Evolutionary conservation across 2,113 vertebrate genomes (phyloP).

Genomic region (Toxotes chatareus): DNA sequence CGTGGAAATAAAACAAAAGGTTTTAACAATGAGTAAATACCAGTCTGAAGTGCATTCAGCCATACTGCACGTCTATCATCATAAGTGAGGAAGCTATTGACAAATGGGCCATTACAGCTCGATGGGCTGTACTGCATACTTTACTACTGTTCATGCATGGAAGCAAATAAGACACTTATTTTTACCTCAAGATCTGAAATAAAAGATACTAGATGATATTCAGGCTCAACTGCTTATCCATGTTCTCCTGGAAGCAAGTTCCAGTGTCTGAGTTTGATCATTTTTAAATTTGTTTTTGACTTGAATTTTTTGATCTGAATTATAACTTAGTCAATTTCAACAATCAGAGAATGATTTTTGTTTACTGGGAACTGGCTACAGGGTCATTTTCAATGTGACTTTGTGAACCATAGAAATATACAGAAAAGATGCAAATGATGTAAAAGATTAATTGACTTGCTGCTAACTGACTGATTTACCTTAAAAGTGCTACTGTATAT

Average conservation of each 20-base stretch:
- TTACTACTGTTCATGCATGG: not conserved
- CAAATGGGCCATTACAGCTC: not conserved
- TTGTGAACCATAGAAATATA: too few species aligned
- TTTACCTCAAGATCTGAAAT: not conserved
- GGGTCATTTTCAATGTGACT: too few species aligned
- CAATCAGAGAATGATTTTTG: too few species aligned
- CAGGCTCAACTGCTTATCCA: too few species aligned
- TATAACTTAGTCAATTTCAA: not conserved
- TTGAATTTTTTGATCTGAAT: not conserved
- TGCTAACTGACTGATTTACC: constrained; percentile 9
- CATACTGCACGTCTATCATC: not conserved
- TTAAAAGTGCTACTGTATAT: not conserved
- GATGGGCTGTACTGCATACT: not conserved
- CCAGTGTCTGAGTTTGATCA: too few species aligned
- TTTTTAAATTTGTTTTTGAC: too few species aligned
- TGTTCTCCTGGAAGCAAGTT: too few species aligned
- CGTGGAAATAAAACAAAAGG: not conserved
- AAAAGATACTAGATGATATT: not conserved
- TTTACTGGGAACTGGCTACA: too few species aligned
- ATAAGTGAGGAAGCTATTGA: not conserved
- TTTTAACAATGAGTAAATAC: not conserved
- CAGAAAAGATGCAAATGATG: too few species aligned
- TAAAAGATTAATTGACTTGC: constrained; percentile 9
- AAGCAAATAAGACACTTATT: not conserved
- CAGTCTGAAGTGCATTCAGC: not conserved